Percentiles rank a stretch among this genome's conserved stretches.
phyloP scores from a whole-genome alignment of 2,888 invertebrate species.

The Gasteruption jaculator region DNA sequence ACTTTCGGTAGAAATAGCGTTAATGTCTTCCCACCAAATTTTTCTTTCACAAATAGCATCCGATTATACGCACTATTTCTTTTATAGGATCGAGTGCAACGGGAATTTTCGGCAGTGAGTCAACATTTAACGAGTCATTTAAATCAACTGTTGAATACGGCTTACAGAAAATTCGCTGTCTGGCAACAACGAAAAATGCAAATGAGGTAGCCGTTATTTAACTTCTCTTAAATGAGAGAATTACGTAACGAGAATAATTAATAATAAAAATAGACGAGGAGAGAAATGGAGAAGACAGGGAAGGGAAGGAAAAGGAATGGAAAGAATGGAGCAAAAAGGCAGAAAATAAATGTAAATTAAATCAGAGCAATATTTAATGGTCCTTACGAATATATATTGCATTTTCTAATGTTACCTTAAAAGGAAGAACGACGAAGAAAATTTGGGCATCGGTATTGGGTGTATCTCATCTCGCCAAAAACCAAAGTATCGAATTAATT shows the following conservation, averaged over 20 bases:
- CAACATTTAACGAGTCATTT: slow-evolving; percentile 80
- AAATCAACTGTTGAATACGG: slow-evolving; percentile 80
- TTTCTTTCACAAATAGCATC: background rate
- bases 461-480: slow-evolving; percentile 30
- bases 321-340: too few relatives aligned
- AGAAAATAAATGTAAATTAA: slow-evolving; percentile 22
- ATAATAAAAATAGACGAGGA: slow-evolving; percentile 11
- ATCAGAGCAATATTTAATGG: slow-evolving; percentile 38
- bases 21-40: slow-evolving; percentile 3
- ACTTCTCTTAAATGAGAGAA: slow-evolving; percentile 25
- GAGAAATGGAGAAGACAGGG: slow-evolving; percentile 2
- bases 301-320: slow-evolving; percentile 11
- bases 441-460: slow-evolving; percentile 25
- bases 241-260: slow-evolving; percentile 21
- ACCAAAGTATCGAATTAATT: too few relatives aligned
- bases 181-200: slow-evolving; percentile 74
- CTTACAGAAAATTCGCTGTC: slow-evolving; percentile 78
- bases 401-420: slow-evolving; percentile 39
- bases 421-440: slow-evolving; percentile 3
- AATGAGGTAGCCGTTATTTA: slow-evolving; percentile 43
- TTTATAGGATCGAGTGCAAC: slow-evolving; percentile 72
- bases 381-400: slow-evolving; percentile 32
- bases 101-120: slow-evolving; percentile 76
- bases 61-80: slow-evolving; percentile 20
- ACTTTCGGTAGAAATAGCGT: too few relatives aligned